These are phyloP conservation scores for Thecocarcelia acutangulata DNA, from an alignment of 2,888 invertebrate species.

Conservation along the genomic window DNA sequence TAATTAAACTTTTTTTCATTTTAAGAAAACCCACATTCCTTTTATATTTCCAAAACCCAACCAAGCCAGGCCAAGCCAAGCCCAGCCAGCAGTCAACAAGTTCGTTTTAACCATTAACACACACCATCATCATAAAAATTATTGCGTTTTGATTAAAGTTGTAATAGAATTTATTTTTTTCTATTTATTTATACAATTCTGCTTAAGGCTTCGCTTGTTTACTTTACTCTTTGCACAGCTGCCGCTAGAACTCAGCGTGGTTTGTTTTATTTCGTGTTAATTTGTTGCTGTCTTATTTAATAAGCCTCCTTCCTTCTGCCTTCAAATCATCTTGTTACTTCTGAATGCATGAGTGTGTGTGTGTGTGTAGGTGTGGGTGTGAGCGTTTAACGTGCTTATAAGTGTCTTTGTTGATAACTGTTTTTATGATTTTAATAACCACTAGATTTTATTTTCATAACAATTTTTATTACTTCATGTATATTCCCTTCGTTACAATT, in stretches of 20 bases:
- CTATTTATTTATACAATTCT: neutral
- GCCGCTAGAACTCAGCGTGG: neutral
- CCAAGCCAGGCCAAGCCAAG: neutral
- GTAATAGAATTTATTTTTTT: neutral
- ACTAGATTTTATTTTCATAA: conserved; percentile 14
- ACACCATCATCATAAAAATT: neutral
- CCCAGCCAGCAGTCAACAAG: neutral
- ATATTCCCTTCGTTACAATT: neutral
- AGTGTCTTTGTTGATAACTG: neutral
- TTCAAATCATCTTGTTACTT: neutral
- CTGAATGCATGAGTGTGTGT: neutral
- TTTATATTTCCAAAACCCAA: neutral
- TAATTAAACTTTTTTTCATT: neutral
- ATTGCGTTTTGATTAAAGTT: neutral
- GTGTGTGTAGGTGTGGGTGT: too few species aligned
- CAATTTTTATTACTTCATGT: neutral
- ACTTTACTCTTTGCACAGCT: neutral
- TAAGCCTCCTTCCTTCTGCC: neutral
- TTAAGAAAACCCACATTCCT: neutral
- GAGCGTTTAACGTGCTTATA: neutral
- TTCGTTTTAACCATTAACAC: too few species aligned
- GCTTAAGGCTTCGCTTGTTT: neutral
- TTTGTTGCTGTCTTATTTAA: conserved; percentile 32
- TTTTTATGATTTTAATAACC: conserved; percentile 23
- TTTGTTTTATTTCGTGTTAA: conserved; percentile 29